phyloP scores from a whole-genome alignment of 1,140 invertebrate genomes.

The Pogonognathellus flavescens region DNA sequence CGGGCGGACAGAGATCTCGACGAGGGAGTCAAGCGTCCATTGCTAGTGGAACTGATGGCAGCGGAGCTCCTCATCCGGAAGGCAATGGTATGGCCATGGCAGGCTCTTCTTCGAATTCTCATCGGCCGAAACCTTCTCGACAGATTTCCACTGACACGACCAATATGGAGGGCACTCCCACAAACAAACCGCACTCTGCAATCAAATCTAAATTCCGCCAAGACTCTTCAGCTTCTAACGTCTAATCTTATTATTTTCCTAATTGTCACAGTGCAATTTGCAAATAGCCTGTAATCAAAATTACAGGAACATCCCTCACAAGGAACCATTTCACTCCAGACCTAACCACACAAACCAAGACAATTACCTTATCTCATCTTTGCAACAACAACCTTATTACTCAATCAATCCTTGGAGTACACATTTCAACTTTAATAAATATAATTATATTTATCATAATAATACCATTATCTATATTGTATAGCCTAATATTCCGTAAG shows the following conservation, averaged over 20 bases:
- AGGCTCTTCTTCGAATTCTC: conserved; percentile 51
- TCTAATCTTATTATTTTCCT: conserved; percentile 34
- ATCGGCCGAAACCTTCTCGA: conserved; percentile 55
- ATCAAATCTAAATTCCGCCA: conserved; percentile 58
- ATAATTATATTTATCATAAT: too few species aligned
- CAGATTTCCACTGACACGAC: conserved; percentile 57
- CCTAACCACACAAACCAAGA: neutral
- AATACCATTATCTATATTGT: too few species aligned
- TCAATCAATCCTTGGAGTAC: conserved; percentile 30
- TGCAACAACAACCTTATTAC: neutral
- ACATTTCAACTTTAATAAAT: neutral
- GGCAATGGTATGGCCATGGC: conserved; percentile 30
- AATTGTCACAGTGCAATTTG: too few species aligned
- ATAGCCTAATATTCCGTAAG: too few species aligned
- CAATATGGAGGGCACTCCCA: conserved; percentile 52
- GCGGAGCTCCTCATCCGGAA: conserved; percentile 17
- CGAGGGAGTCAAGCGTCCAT: conserved; percentile 61
- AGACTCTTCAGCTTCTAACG: conserved; percentile 64
- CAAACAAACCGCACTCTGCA: conserved; percentile 33
- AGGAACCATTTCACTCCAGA: conserved; percentile 5
- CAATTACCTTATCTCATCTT: neutral
- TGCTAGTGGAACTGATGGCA: conserved; percentile 35
- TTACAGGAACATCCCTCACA: neutral
- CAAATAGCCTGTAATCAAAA: neutral
- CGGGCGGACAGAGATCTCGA: conserved; percentile 59